Base-by-base conservation (phyloP, 2,797 vertebrate genomes). In the Ispidina picta region DNA sequence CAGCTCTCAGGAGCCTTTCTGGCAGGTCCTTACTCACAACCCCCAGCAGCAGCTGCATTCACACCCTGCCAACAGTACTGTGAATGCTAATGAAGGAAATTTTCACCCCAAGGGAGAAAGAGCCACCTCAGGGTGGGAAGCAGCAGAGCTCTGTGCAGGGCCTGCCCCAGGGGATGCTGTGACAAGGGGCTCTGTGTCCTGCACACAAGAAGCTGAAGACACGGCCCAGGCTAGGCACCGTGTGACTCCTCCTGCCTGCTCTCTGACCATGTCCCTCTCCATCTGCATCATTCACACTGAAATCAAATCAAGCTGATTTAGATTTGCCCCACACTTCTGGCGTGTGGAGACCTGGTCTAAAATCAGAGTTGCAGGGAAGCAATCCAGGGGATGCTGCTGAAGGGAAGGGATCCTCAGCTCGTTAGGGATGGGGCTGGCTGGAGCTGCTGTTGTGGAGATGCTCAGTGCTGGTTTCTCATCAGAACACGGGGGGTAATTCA, bases 291-390 rank as follows among this genome's bases (percentile, higher is more conserved):
- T 44, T 83, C 89, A 71, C 55, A 66, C 63, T 71, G 39, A 82
- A 85, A 63, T 28, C 69, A 65, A 81, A 77, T 58, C 59, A 41
- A 58, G 33, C 62, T 68, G 63, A 83, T 70, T 52, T 2, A 31
- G 11, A 23, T 92, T 66, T 59, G 86, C 54, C 29, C 75, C 55
- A 68, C 81, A n/a, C 64, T 86, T 55, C 73, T 73, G 81, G 86
- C 88, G 7, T 37, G 39, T 18, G 10, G 17, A 7, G 9, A 84
- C 39, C 52, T 33, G 62, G 60, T 35, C 87, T 93, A 95, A 96
- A 93, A 90, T 93, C 86, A 89, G 87, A 89, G 55, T 13, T 72
- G 85, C 43, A 65, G 78, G 13, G 29, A 93, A 93, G 35, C 8
- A 39, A 79, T 20, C 1, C 48, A 13, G 48, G 11, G 60, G 21